A percentile compares a stretch with the other conserved stretches of the same genome.
Conservation (phyloP, 2,797 vertebrate genomes). For the Chaetodon trifasciatus region DNA sequence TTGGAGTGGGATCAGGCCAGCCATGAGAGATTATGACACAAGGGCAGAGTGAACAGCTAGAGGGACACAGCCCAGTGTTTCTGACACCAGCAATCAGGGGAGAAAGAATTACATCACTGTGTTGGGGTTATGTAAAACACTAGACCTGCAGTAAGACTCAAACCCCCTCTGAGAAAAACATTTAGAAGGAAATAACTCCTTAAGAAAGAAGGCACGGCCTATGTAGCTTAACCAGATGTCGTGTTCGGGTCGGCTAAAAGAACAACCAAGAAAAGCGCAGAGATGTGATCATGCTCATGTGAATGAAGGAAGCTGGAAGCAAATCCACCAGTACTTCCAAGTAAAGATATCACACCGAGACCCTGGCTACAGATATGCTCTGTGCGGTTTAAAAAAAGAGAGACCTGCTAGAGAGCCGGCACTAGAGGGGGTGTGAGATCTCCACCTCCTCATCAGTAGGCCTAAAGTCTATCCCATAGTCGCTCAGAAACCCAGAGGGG, state of each 20-base stretch:
- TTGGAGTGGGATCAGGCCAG: constrained; percentile 56
- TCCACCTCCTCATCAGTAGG: constrained; percentile 70
- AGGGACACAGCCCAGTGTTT: constrained; percentile 58
- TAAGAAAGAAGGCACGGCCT: background rate
- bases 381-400: constrained; percentile 20
- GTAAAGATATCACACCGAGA: constrained; percentile 6
- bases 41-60: constrained; percentile 56
- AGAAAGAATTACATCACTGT: constrained; percentile 68
- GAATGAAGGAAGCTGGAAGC: constrained; percentile 3
- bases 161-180: constrained; percentile 40
- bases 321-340: background rate
- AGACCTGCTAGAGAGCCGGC: constrained; percentile 38
- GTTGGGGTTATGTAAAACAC: constrained; percentile 68
- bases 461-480: constrained; percentile 69
- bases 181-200: constrained; percentile 25
- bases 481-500: constrained; percentile 65
- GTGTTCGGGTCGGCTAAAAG: background rate
- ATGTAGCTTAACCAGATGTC: constrained; percentile 5
- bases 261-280: background rate
- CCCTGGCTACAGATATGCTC: constrained; percentile 21
- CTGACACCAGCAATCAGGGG: constrained; percentile 59
- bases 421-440: constrained; percentile 60
- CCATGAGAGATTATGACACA: constrained; percentile 71
- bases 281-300: background rate
- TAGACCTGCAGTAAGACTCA: constrained; percentile 40